A percentile compares a stretch with the other conserved stretches of the same genome.
Evolutionary conservation across 2,888 invertebrate species (phyloP).

Genomic region (Drosophila neotestacea): DNA sequence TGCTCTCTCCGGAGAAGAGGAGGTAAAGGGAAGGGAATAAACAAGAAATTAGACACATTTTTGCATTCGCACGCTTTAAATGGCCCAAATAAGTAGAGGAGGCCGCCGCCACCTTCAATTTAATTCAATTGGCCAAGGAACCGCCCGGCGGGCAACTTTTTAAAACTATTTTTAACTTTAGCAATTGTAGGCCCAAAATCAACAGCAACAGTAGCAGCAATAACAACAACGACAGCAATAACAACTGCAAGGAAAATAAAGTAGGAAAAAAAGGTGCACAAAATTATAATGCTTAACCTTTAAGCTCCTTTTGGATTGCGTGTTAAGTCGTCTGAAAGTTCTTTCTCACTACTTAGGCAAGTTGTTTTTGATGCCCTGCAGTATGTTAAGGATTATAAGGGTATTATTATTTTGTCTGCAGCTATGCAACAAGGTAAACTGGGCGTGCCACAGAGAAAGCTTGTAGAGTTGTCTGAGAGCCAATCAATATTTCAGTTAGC

Average conservation of each 20-base stretch:
- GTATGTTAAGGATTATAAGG: slow-evolving; percentile 45
- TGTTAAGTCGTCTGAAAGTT: slow-evolving; percentile 75
- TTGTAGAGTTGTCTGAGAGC: slow-evolving; percentile 4
- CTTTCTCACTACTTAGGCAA: slow-evolving; percentile 61
- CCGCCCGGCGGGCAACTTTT: slow-evolving; percentile 47
- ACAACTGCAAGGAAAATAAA: slow-evolving; percentile 6
- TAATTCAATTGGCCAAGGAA: slow-evolving; percentile 65
- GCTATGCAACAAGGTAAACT: slow-evolving; percentile 33
- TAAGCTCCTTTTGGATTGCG: slow-evolving; percentile 75
- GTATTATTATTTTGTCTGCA: slow-evolving; percentile 62
- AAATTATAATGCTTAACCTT: slow-evolving; percentile 80
- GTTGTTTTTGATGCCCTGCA: slow-evolving; percentile 62
- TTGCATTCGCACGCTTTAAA: slow-evolving; percentile 53
- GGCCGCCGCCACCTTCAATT: slow-evolving; percentile 48
- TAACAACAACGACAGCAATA: slow-evolving; percentile 6
- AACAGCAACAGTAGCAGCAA: slow-evolving; percentile 19
- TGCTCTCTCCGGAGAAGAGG: slow-evolving; percentile 1
- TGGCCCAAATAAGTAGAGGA: slow-evolving; percentile 11
- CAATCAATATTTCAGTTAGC: slow-evolving; percentile 15
- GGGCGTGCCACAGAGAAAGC: slow-evolving; percentile 23
- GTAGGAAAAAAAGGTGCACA: slow-evolving; percentile 54
- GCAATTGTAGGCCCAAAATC: slow-evolving; percentile 48
- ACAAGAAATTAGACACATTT: slow-evolving; percentile 65
- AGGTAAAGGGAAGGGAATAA: neutral
- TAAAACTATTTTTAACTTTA: slow-evolving; percentile 73